Evolutionary conservation across 2,888 invertebrate genomes (phyloP).

Genomic region (Axea sp.): DNA sequence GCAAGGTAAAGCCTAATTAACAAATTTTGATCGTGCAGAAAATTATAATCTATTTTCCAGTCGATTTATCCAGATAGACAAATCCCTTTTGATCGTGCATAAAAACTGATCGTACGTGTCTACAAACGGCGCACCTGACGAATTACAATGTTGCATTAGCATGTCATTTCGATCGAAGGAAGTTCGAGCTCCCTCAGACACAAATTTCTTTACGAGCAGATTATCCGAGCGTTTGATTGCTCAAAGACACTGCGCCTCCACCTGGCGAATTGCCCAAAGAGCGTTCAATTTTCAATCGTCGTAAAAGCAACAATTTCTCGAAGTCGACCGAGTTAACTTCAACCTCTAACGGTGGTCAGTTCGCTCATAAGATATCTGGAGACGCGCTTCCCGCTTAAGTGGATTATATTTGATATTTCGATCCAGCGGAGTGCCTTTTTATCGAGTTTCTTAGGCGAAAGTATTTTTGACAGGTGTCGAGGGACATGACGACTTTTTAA

Average conservation of each 20-base stretch:
- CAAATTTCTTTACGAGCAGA: slow-evolving; percentile 49
- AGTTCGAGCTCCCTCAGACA: slow-evolving; percentile 23
- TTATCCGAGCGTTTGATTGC: slow-evolving; percentile 56
- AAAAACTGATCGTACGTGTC: slow-evolving; percentile 38
- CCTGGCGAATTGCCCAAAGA: slow-evolving; percentile 75
- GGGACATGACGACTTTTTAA: slow-evolving; percentile 65
- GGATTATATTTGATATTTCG: slow-evolving; percentile 79
- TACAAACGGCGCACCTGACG: slow-evolving; percentile 24
- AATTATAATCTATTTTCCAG: too few relatives aligned
- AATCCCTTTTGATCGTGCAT: slow-evolving; percentile 27
- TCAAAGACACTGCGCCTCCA: slow-evolving; percentile 70
- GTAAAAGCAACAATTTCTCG: slow-evolving; percentile 75
- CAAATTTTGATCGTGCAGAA: too few relatives aligned
- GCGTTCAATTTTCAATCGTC: slow-evolving; percentile 75
- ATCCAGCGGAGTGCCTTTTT: slow-evolving; percentile 78
- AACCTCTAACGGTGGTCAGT: slow-evolving; percentile 71
- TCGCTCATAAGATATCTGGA: slow-evolving; percentile 74
- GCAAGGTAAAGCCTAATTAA: too few relatives aligned
- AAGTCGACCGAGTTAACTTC: slow-evolving; percentile 67
- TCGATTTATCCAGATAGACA: too few relatives aligned
- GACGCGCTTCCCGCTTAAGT: slow-evolving; percentile 73
- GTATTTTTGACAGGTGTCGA: slow-evolving; percentile 72
- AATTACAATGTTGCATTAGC: slow-evolving; percentile 52
- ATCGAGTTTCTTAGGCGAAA: slow-evolving; percentile 71
- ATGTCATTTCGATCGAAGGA: slow-evolving; percentile 32